Percentiles rank a stretch among this genome's conserved stretches.
Conservation (phyloP, 2,888 invertebrate species). For the Sicus ferrugineus region DNA sequence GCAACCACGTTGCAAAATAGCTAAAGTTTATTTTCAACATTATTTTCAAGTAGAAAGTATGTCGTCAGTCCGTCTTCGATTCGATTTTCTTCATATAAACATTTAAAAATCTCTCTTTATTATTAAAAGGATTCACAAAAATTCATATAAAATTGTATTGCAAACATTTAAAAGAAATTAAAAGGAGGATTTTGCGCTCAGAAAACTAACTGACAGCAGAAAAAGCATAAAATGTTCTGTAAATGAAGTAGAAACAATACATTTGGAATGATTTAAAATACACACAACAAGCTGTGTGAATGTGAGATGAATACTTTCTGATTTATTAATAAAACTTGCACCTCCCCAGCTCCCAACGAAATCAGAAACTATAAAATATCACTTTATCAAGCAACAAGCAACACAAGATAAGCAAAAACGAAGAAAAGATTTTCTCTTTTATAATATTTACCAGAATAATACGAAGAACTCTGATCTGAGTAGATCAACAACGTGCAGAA, state of each 20-base stretch:
- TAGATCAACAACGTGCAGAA: too few species aligned
- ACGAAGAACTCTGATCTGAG: too few species aligned
- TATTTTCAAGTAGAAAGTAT: too few species aligned
- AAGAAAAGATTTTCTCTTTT: neutral
- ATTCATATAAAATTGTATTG: neutral
- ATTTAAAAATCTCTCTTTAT: neutral
- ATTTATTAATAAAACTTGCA: neutral
- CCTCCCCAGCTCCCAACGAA: too few species aligned
- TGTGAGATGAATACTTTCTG: neutral
- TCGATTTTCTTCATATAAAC: neutral
- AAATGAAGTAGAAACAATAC: conserved; percentile 27
- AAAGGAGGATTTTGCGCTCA: neutral
- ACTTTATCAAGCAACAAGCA: neutral
- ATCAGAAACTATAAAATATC: neutral
- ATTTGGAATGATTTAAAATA: conserved; percentile 32
- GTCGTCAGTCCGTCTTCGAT: neutral
- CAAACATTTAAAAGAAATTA: neutral
- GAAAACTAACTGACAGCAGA: conserved; percentile 10
- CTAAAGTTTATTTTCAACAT: too few species aligned
- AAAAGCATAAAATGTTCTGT: neutral
- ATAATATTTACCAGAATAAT: neutral
- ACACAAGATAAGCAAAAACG: neutral
- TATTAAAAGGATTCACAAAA: neutral
- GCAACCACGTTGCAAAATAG: too few species aligned
- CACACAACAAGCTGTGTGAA: neutral